These are phyloP conservation scores for Eucidaris tribuloides DNA, from an alignment of 35 echinoderm and acorn worm species.

Conservation along the genomic window DNA sequence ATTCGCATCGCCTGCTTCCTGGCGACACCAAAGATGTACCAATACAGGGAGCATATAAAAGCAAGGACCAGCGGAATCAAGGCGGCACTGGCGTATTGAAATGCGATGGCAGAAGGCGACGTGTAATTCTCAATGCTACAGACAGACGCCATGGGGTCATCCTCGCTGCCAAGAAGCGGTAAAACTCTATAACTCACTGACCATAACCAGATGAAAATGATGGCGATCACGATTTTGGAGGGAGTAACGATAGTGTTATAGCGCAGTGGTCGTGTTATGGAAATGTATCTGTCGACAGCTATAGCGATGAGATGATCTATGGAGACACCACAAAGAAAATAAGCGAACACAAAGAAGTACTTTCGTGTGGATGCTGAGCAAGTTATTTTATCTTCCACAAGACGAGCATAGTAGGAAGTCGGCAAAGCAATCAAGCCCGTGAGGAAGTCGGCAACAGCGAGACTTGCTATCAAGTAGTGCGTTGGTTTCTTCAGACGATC, in stretches of 20 bases:
- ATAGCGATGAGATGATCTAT: conserved; percentile 31
- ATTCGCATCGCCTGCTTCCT: conserved; percentile 19
- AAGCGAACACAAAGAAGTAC: conserved; percentile 21
- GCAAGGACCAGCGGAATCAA: neutral
- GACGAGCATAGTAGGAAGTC: neutral
- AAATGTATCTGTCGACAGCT: conserved; percentile 28
- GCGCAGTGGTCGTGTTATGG: conserved; percentile 3
- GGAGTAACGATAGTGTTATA: conserved; percentile 1
- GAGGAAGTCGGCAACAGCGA: conserved; percentile 35
- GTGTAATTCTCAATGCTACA: neutral
- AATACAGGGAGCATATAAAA: conserved; percentile 3
- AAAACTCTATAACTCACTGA: neutral
- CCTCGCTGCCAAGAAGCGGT: neutral
- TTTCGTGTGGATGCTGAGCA: neutral
- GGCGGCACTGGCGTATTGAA: neutral
- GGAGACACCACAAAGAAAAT: conserved; percentile 14
- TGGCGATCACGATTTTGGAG: neutral
- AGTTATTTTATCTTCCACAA: neutral
- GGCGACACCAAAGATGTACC: conserved; percentile 16
- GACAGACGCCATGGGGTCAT: neutral
- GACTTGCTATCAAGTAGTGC: conserved; percentile 31
- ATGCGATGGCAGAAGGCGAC: neutral
- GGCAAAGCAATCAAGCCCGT: neutral
- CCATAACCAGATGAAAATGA: neutral
- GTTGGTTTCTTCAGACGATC: neutral